phyloP scores from a whole-genome alignment of 2,797 vertebrate species.

The Apogon hyalosoma region DNA sequence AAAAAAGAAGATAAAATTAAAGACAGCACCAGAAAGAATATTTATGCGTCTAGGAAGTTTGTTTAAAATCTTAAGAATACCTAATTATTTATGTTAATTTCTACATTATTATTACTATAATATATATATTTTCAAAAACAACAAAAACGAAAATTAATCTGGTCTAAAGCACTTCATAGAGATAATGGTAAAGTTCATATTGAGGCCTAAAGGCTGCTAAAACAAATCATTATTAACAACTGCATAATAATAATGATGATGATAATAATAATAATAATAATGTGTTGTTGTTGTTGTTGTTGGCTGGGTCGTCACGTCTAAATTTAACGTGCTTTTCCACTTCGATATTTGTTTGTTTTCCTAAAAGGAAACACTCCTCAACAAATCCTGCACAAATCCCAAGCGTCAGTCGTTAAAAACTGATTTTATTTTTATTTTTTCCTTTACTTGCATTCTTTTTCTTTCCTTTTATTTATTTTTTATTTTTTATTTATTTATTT shows the following conservation, averaged over 20 bases:
- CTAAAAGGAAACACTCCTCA: conserved; percentile 77
- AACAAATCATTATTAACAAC: background rate
- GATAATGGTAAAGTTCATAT: background rate
- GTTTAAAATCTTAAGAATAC: no score
- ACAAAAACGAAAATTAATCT: no score
- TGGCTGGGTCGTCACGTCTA: conserved; percentile 56
- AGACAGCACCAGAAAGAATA: background rate
- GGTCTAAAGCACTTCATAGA: no score
- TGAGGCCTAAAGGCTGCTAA: background rate
- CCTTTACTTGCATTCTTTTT: conserved; percentile 64
- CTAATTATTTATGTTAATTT: no score
- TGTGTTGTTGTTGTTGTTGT: conserved; percentile 24
- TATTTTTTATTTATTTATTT: no score
- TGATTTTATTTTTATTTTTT: conserved; percentile 80
- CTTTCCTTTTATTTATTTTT: conserved; percentile 1
- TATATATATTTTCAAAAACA: no score
- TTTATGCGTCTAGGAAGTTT: background rate
- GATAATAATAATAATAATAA: conserved; percentile 14
- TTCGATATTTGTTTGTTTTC: conserved; percentile 75
- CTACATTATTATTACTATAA: no score
- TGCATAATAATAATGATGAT: background rate
- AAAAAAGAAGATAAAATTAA: background rate
- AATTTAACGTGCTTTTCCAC: conserved; percentile 68
- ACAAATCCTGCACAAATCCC: conserved; percentile 73
- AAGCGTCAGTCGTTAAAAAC: conserved; percentile 72